Evolutionary conservation across 2,113 vertebrate species (phyloP).

Genomic region (Rhegmatorhina hoffmannsi): DNA sequence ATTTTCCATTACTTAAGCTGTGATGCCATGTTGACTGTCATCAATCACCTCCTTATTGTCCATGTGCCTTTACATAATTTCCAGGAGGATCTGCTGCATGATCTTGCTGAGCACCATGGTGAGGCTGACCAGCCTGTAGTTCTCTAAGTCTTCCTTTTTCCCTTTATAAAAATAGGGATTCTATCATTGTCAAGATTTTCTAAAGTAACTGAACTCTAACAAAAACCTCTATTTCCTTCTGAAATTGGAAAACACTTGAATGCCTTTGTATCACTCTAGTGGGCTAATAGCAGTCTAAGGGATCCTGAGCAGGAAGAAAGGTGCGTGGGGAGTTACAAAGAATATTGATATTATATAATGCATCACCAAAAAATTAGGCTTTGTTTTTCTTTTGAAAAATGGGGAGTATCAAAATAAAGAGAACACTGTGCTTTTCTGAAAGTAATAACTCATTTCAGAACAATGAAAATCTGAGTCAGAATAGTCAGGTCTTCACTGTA

Average conservation of each 20-base stretch:
- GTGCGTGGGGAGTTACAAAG: background rate
- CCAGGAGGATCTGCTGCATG: background rate
- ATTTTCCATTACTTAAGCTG: background rate
- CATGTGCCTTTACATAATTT: background rate
- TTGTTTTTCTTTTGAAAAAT: background rate
- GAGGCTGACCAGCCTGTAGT: background rate
- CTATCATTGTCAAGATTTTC: background rate
- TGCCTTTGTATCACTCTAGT: background rate
- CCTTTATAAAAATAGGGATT: background rate
- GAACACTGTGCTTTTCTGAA: background rate
- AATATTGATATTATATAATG: background rate
- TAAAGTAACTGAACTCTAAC: background rate
- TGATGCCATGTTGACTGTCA: background rate
- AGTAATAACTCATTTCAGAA: background rate
- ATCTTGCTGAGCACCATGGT: background rate
- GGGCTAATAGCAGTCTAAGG: background rate
- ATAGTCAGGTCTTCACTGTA: background rate
- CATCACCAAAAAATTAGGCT: background rate
- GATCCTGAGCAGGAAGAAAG: background rate
- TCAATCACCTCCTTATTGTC: background rate
- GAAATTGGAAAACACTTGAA: background rate
- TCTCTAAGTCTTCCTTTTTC: background rate
- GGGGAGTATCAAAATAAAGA: background rate
- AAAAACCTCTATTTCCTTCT: background rate
- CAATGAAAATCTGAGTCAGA: background rate